Evolutionary conservation across 2,888 invertebrate species (phyloP).

Genomic region (Achlya flavicornis): DNA sequence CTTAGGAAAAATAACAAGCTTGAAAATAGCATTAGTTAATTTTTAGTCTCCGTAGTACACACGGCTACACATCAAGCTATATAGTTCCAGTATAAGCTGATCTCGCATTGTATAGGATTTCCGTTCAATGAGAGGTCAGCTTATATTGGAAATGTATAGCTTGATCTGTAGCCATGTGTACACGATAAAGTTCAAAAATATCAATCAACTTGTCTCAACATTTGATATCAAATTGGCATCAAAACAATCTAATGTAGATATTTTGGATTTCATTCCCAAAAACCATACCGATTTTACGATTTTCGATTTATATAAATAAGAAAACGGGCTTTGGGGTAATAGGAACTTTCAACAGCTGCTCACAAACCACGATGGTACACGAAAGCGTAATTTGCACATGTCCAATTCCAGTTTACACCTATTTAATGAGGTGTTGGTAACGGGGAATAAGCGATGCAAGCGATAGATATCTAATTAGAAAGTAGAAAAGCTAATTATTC

Average conservation of each 20-base stretch:
- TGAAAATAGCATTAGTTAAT: no score
- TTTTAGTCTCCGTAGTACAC: no score
- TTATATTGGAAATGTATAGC: no score
- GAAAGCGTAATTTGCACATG: slow-evolving; percentile 11
- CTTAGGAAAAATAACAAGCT: no score
- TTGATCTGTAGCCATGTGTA: no score
- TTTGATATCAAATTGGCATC: no score
- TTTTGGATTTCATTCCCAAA: not conserved
- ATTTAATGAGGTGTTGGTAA: slow-evolving; percentile 41
- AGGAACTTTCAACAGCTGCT: not conserved
- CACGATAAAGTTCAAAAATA: no score
- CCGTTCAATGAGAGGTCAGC: no score
- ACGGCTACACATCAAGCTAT: no score
- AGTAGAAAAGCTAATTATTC: slow-evolving; percentile 64
- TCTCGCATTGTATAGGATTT: no score
- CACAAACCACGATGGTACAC: not conserved
- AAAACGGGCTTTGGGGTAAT: not conserved
- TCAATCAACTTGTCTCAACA: no score
- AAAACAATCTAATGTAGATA: not conserved
- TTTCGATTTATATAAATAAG: not conserved
- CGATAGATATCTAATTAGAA: slow-evolving; percentile 62
- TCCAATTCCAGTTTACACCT: slow-evolving; percentile 24
- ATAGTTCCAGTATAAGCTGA: no score
- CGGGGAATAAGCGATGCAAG: slow-evolving; percentile 31
- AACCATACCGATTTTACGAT: not conserved